phyloP scores from a whole-genome alignment of 2,113 vertebrate genomes.

The Psilopogon haemacephalus region DNA sequence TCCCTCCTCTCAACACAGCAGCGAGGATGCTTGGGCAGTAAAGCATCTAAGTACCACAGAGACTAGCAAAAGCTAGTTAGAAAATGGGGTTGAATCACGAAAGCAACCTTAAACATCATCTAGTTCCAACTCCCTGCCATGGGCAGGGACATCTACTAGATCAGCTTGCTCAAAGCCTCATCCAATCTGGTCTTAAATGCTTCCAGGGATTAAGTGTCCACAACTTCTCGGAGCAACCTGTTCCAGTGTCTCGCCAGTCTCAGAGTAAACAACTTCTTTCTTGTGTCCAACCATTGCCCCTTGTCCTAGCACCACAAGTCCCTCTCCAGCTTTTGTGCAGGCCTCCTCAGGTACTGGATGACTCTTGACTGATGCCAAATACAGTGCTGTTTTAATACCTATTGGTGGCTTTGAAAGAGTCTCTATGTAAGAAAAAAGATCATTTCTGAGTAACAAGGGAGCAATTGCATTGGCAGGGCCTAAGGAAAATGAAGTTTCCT shows the following conservation, averaged over 20 bases:
- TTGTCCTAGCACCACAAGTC: no score
- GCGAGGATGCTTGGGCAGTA: not conserved
- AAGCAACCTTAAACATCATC: no score
- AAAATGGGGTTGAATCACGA: not conserved
- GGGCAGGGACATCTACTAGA: no score
- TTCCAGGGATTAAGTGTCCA: no score
- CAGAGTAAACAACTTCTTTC: no score
- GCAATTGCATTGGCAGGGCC: not conserved
- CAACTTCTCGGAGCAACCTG: no score
- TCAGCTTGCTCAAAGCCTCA: no score
- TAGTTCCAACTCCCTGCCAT: no score
- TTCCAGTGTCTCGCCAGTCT: no score
- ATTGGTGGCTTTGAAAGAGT: not conserved
- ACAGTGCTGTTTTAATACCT: not conserved
- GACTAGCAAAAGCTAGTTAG: not conserved
- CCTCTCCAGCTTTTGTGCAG: no score
- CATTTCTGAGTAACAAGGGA: not conserved
- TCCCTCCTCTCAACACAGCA: not conserved
- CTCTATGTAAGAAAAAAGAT: not conserved
- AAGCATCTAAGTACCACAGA: not conserved
- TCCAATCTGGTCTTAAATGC: no score
- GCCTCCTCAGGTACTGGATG: not conserved
- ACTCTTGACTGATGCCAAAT: not conserved
- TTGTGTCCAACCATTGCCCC: no score
- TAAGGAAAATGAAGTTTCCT: not conserved